Base-by-base conservation (phyloP, 2,113 vertebrate species). In the Hypocryptadius cinnamomeus region DNA sequence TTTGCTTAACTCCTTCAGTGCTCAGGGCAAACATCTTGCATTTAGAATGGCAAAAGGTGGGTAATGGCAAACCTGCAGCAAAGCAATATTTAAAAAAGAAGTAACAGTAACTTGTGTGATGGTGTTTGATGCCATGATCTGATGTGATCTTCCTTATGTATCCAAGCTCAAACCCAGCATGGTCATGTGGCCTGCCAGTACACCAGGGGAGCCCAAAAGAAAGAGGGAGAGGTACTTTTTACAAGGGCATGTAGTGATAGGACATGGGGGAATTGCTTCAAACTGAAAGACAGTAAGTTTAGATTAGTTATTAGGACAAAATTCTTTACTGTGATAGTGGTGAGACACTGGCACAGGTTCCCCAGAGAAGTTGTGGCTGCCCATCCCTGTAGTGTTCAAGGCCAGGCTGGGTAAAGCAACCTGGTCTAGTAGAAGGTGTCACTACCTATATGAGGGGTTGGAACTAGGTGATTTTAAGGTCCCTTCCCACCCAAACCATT, bases 201-300 rank as follows among this genome's bases (percentile, higher is more conserved):
- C 28, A 19, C 0, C 0, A 47, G 28, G 23, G 28, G 23, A 69
- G 33, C 28, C n/a, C 28, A 9, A 33, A 60, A 45, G 39, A 37
- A 77, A 53, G 39, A 53, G 27, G 23, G 15, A 69, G 18, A 45
- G 6, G 9, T 18, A 13, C 27, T 51, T 51, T 68, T 51, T 60
- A 53, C 27, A 33, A 33, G 53, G 15, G 19, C 27, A 60, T 18
- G 20, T 50, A 31, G 17, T 35, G 37, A 59, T 5, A 59, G 53
- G 63, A 51, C 39, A 53, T 23, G 64, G 23, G 27, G 18, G 11
- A 53, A 69, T 12, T 7, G 45, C 18, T 61, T 53, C 47, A 23
- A 39, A 78, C 33, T 61, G 39, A 45, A 44, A 77, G 53, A 51
- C 12, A 15, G 27, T 15, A 51, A 8, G 8, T 33, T 85, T 44